A percentile compares a stretch with the other conserved stretches of the same genome.
Conservation (phyloP, 2,797 vertebrate genomes). For the Eremophila alpestris region DNA sequence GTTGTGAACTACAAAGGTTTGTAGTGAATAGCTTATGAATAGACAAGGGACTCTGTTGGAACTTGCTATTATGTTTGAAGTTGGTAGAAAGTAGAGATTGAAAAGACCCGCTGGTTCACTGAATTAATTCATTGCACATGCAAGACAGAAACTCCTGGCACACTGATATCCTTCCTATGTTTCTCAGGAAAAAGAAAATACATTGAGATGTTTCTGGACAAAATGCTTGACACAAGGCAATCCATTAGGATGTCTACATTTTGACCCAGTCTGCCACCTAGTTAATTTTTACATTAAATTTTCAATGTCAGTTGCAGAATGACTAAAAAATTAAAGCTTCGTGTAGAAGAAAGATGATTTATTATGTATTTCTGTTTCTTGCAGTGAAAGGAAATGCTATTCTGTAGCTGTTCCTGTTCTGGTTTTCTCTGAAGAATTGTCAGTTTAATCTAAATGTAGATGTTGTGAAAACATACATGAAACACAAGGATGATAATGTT, state of each 20-base stretch:
- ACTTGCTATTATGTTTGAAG: conserved; percentile 58
- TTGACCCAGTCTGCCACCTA: conserved; percentile 45
- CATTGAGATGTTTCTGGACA: conserved; percentile 29
- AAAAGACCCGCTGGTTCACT: conserved; percentile 40
- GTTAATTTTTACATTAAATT: conserved; percentile 63
- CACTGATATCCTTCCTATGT: background rate
- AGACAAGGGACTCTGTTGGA: conserved; percentile 57
- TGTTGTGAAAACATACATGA: background rate
- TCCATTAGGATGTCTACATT: conserved; percentile 46
- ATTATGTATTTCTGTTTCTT: conserved; percentile 45
- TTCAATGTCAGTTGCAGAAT: conserved; percentile 45
- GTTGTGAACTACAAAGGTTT: conserved; percentile 53
- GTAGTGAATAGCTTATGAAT: conserved; percentile 54
- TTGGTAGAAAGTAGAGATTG: conserved; percentile 26
- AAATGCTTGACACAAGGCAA: conserved; percentile 55
- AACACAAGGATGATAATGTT: background rate
- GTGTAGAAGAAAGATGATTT: conserved; percentile 12
- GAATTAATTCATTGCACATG: conserved; percentile 32
- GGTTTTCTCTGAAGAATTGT: background rate
- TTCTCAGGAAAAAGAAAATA: conserved; percentile 19
- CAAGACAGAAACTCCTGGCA: background rate
- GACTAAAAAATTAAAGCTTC: conserved; percentile 52
- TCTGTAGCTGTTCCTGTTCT: background rate
- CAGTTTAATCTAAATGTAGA: background rate
- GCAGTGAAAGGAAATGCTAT: background rate